phyloP scores from a whole-genome alignment of 2,113 vertebrate species.

The Turnix velox region DNA sequence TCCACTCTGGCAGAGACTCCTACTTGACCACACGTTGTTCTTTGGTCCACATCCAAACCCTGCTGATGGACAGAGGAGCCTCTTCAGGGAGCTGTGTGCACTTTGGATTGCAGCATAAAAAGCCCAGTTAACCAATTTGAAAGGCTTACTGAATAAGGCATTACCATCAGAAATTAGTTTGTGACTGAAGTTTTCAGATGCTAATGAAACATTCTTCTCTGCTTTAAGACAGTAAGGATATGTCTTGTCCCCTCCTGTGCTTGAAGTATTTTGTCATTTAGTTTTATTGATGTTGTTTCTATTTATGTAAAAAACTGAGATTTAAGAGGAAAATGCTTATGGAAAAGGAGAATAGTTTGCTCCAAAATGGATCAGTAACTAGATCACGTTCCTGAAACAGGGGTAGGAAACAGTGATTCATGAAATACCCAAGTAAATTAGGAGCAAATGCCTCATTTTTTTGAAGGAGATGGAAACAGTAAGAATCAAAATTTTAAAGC shows the following conservation, averaged over 20 bases:
- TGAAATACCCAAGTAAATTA: not conserved
- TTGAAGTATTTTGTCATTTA: not conserved
- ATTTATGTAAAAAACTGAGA: not conserved
- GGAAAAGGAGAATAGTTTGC: not conserved
- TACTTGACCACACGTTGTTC: not conserved
- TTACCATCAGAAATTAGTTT: not conserved
- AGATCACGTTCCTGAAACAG: not conserved
- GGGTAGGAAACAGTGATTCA: not conserved
- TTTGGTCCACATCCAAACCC: not conserved
- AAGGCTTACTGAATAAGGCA: not conserved
- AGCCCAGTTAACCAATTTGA: not conserved
- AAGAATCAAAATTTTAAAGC: not conserved
- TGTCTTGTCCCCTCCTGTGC: rapidly evolving
- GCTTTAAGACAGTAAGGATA: not conserved
- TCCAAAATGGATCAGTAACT: not conserved
- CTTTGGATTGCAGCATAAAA: not conserved
- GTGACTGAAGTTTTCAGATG: not conserved
- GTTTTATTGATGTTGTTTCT: not conserved
- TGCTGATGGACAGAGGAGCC: not conserved
- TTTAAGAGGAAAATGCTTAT: not conserved
- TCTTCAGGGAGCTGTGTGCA: not conserved
- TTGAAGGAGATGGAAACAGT: not conserved
- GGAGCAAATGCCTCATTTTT: not conserved
- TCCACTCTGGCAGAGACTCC: not conserved
- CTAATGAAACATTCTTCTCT: not conserved